Conservation (phyloP, 2,113 vertebrate species). For the Riparia riparia region DNA sequence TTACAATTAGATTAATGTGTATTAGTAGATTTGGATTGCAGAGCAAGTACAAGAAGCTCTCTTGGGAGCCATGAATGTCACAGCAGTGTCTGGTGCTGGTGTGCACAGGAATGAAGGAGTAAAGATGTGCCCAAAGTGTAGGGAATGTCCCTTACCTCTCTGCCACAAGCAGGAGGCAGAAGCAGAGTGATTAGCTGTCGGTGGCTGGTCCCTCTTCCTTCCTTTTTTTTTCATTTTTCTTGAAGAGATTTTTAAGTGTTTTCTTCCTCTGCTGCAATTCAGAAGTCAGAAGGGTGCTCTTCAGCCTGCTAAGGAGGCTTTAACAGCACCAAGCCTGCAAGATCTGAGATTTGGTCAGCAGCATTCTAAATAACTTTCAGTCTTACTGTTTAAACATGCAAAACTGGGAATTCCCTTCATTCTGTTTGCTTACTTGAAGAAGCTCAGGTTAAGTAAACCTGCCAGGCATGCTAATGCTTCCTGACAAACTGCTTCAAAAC, state of each 20-base stretch:
- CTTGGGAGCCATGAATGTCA: background rate
- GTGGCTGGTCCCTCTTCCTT: background rate
- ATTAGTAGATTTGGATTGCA: background rate
- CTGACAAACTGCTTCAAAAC: background rate
- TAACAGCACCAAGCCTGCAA: background rate
- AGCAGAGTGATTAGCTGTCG: background rate
- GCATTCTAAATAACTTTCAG: background rate
- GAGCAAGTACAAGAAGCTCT: background rate
- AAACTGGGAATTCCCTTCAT: background rate
- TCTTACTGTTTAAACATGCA: background rate
- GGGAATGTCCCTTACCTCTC: background rate
- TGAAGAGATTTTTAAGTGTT: background rate
- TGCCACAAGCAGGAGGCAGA: background rate
- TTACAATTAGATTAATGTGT: background rate
- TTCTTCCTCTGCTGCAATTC: background rate
- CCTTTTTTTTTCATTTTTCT: background rate
- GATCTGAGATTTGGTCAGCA: background rate
- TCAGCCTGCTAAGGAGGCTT: background rate
- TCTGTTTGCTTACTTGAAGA: background rate
- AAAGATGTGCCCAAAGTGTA: background rate
- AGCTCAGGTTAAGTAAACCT: background rate
- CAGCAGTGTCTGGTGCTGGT: background rate
- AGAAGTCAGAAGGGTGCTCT: background rate
- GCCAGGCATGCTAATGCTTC: background rate
- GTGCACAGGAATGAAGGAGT: background rate